Conservation (phyloP, 2,113 vertebrate species). For the Scartelaos histophorus region DNA sequence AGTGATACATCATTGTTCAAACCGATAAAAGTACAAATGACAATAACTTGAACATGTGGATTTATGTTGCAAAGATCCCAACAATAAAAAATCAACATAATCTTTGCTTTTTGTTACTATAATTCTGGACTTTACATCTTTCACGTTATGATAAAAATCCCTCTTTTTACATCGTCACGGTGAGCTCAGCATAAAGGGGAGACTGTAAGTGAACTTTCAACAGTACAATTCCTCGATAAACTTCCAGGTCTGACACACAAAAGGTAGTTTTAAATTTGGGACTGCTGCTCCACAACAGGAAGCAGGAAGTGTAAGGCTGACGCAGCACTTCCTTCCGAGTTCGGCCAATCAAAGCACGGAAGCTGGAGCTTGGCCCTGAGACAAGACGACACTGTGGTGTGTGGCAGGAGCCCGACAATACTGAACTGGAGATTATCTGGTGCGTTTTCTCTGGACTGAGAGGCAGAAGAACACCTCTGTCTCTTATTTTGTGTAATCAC, state of each 20-base stretch:
- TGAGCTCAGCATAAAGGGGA: too few species aligned
- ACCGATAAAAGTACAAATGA: too few species aligned
- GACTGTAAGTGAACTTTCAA: too few species aligned
- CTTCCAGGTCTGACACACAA: slow-evolving; percentile 49
- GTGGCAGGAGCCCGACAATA: slow-evolving; percentile 9
- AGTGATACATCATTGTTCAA: too few species aligned
- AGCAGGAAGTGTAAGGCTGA: slow-evolving; percentile 77
- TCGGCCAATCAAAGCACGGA: slow-evolving; percentile 76
- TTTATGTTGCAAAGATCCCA: too few species aligned
- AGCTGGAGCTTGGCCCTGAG: slow-evolving; percentile 48
- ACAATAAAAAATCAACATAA: too few species aligned
- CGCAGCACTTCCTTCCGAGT: slow-evolving; percentile 76
- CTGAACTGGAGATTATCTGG: not conserved
- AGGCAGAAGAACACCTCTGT: not conserved
- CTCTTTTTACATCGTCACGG: too few species aligned
- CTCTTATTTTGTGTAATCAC: not conserved
- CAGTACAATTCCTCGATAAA: slow-evolving; percentile 54
- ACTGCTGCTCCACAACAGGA: slow-evolving; percentile 73
- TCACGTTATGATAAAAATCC: too few species aligned
- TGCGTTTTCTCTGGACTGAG: not conserved
- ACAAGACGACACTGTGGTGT: slow-evolving; percentile 25
- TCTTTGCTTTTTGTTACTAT: too few species aligned
- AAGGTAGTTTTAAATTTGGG: slow-evolving; percentile 18
- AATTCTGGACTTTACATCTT: too few species aligned
- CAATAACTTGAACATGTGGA: too few species aligned